These are phyloP conservation scores for Centroberyx gerrardi DNA, from an alignment of 2,797 vertebrate species.

Conservation along the genomic window DNA sequence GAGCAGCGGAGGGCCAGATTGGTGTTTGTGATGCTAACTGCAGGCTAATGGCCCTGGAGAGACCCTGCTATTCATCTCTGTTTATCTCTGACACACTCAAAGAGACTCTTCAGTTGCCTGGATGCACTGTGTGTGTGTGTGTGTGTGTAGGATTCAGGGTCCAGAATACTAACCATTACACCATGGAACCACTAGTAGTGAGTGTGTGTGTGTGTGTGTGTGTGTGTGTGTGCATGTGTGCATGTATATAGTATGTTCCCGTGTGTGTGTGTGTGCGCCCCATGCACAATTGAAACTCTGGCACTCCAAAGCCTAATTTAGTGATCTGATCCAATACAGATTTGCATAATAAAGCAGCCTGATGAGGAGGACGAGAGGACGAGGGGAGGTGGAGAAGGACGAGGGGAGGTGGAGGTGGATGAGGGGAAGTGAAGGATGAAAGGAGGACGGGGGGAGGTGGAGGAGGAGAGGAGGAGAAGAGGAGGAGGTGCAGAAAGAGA, in stretches of 20 bases:
- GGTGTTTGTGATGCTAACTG: slow-evolving; percentile 72
- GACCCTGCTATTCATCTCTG: slow-evolving; percentile 69
- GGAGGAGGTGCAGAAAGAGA: no score
- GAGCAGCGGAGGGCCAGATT: slow-evolving; percentile 56
- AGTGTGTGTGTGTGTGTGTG: slow-evolving; percentile 40
- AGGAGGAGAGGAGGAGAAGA: no score
- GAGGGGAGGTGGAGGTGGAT: slow-evolving; percentile 42
- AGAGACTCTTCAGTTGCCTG: slow-evolving; percentile 69
- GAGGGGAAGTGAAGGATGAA: background rate
- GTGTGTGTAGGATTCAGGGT: slow-evolving; percentile 18
- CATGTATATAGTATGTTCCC: background rate
- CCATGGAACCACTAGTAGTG: slow-evolving; percentile 45
- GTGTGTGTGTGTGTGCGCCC: slow-evolving; percentile 6
- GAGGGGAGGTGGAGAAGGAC: slow-evolving; percentile 51
- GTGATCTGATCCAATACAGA: slow-evolving; percentile 77
- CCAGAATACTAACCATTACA: slow-evolving; percentile 59
- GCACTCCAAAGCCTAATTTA: slow-evolving; percentile 77
- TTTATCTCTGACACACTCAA: slow-evolving; percentile 70
- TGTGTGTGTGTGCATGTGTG: slow-evolving; percentile 15
- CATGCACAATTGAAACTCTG: slow-evolving; percentile 36
- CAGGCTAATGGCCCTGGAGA: slow-evolving; percentile 75
- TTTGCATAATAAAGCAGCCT: slow-evolving; percentile 81
- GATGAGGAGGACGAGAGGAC: slow-evolving; percentile 66
- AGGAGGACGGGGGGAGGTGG: no score
- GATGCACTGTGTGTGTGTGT: slow-evolving; percentile 17